Conservation (phyloP, 2,888 invertebrate species). For the Sphaerophoria rueppellii region DNA sequence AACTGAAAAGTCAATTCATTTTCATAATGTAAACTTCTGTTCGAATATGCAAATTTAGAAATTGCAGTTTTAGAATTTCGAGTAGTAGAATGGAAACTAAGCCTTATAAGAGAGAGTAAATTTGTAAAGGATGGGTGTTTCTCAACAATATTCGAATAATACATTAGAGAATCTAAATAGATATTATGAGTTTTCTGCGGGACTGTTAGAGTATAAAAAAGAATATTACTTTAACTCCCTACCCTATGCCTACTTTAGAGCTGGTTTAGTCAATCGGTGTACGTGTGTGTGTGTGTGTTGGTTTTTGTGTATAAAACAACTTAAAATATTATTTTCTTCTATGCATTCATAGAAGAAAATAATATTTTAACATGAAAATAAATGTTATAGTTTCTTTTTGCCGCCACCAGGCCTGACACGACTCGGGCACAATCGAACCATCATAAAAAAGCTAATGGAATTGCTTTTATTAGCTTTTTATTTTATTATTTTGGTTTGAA, state of each 20-base stretch:
- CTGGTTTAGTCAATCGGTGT: too few relatives aligned
- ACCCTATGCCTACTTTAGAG: slow-evolving; percentile 8
- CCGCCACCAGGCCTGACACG: neutral
- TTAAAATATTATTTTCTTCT: too few relatives aligned
- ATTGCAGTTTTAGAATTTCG: neutral
- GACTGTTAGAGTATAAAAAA: slow-evolving; percentile 29
- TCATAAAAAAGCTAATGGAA: slow-evolving; percentile 66
- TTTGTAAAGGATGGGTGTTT: neutral
- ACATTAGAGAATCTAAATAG: slow-evolving; percentile 25
- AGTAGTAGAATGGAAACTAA: neutral
- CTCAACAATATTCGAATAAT: slow-evolving; percentile 54
- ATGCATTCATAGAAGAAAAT: slow-evolving; percentile 9
- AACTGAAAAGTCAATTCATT: slow-evolving; percentile 64
- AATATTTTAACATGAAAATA: slow-evolving; percentile 49
- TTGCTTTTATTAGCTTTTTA: slow-evolving; percentile 48
- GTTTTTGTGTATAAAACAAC: neutral
- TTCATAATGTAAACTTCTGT: slow-evolving; percentile 62
- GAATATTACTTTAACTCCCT: neutral
- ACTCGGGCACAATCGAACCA: neutral
- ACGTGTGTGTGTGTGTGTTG: slow-evolving; percentile 4
- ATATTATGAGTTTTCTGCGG: slow-evolving; percentile 1
- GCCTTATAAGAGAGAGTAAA: slow-evolving; percentile 8
- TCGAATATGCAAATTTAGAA: slow-evolving; percentile 64
- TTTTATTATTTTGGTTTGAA: too few relatives aligned
- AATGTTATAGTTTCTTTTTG: slow-evolving; percentile 54